These are phyloP conservation scores for Odontamblyopus rebecca DNA, from an alignment of 2,797 vertebrate species.

Conservation along the genomic window DNA sequence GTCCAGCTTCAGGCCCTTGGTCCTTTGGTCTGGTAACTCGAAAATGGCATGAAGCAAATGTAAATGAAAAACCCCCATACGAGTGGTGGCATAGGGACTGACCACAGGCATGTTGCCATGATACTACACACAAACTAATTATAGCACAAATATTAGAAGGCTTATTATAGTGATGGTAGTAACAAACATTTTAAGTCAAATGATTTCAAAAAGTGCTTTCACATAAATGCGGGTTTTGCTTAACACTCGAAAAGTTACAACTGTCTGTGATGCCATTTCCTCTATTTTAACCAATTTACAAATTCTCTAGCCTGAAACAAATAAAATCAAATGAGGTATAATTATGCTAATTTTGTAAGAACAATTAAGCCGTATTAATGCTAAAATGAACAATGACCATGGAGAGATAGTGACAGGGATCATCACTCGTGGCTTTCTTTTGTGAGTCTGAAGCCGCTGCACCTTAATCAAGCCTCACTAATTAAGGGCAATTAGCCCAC, in stretches of 20 bases:
- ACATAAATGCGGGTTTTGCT: slow-evolving; percentile 3
- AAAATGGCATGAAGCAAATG: no score
- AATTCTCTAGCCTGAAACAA: slow-evolving; percentile 1
- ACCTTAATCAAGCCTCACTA: slow-evolving; percentile 72
- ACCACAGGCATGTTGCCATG: no score
- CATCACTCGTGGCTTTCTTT: slow-evolving; percentile 59
- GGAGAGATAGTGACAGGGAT: slow-evolving; percentile 44
- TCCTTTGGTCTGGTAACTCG: no score
- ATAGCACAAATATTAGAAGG: no score
- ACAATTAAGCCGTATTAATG: slow-evolving; percentile 53
- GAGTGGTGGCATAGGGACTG: no score
- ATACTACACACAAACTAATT: no score
- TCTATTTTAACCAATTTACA: not conserved
- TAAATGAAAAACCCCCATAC: no score
- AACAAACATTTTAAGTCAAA: no score
- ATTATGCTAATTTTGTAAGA: slow-evolving; percentile 31
- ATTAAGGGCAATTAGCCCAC: slow-evolving; percentile 73
- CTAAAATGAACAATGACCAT: slow-evolving; percentile 63
- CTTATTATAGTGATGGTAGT: no score
- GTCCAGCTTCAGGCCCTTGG: no score
- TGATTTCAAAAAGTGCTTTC: no score
- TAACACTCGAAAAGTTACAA: slow-evolving; percentile 38
- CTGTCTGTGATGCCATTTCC: not conserved
- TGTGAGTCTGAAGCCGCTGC: slow-evolving; percentile 67
- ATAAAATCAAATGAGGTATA: not conserved